phyloP scores from a whole-genome alignment of 2,797 vertebrate genomes.

The Numenius phaeopus region DNA sequence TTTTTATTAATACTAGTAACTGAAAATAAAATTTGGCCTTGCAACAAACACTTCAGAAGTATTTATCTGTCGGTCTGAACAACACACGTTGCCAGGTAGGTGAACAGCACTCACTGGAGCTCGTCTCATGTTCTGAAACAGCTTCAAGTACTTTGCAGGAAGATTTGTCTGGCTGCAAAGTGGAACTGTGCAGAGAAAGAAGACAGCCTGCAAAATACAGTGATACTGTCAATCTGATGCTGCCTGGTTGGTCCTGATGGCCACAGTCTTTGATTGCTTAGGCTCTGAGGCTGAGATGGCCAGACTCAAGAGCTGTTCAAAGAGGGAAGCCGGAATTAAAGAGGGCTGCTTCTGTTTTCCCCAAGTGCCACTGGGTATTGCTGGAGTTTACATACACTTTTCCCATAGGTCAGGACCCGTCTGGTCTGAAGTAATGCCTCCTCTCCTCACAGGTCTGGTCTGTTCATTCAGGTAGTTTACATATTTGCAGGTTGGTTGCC shows the following conservation, averaged over 20 bases:
- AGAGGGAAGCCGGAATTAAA: background rate
- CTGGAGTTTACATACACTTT: background rate
- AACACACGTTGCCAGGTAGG: background rate
- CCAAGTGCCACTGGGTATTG: background rate
- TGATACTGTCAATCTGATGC: background rate
- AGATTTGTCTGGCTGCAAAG: background rate
- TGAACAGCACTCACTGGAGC: background rate
- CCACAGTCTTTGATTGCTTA: background rate
- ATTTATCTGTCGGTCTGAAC: background rate
- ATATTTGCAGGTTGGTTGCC: fast-evolving
- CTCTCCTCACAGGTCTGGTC: background rate
- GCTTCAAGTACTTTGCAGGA: background rate
- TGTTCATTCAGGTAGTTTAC: background rate
- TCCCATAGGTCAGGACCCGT: background rate
- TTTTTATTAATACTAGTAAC: background rate
- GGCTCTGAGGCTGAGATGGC: background rate
- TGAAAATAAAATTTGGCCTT: background rate
- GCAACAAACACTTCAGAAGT: background rate
- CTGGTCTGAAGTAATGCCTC: background rate
- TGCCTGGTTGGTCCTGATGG: background rate
- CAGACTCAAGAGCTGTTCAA: background rate
- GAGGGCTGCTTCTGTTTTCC: background rate
- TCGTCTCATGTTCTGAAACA: background rate
- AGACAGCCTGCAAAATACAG: background rate
- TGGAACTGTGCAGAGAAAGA: background rate